phyloP scores from a whole-genome alignment of 1,140 invertebrate species.

The Zaprionus kolodkinae region DNA sequence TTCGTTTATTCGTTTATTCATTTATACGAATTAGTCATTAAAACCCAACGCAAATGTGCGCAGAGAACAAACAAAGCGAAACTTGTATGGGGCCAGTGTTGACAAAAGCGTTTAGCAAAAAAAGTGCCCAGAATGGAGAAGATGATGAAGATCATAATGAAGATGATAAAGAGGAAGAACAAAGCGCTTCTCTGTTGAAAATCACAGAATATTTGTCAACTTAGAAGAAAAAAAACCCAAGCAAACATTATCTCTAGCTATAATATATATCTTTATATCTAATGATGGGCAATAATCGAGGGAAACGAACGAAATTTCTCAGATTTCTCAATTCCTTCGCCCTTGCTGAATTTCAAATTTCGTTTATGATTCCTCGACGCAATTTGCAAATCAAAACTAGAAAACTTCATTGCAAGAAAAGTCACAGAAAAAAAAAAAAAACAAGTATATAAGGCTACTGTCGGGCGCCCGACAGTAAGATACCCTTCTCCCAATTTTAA shows the following conservation, averaged over 20 bases:
- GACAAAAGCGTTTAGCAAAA: constrained; percentile 64
- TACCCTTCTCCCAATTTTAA: too few species aligned
- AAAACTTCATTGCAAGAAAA: constrained; percentile 52
- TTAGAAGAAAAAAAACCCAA: neutral
- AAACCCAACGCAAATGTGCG: neutral
- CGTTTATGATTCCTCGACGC: constrained; percentile 16
- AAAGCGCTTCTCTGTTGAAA: constrained; percentile 29
- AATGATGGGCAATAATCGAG: neutral
- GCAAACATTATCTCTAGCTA: constrained; percentile 2
- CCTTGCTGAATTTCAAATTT: constrained; percentile 1
- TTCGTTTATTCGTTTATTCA: constrained; percentile 18
- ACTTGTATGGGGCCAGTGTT: constrained; percentile 42
- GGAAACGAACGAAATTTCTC: neutral
- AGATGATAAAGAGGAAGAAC: constrained; percentile 24
- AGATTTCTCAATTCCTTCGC: neutral
- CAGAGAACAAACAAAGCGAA: constrained; percentile 24
- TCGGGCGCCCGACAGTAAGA: too few species aligned
- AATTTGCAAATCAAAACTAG: constrained; percentile 36
- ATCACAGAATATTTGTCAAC: neutral
- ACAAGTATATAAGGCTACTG: too few species aligned
- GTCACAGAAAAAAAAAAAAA: constrained; percentile 25
- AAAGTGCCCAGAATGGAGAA: constrained; percentile 10
- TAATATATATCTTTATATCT: neutral
- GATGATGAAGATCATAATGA: neutral
- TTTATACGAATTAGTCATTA: constrained; percentile 39